phyloP scores from a whole-genome alignment of 1,140 invertebrate genomes.

The Leucophenga varia region DNA sequence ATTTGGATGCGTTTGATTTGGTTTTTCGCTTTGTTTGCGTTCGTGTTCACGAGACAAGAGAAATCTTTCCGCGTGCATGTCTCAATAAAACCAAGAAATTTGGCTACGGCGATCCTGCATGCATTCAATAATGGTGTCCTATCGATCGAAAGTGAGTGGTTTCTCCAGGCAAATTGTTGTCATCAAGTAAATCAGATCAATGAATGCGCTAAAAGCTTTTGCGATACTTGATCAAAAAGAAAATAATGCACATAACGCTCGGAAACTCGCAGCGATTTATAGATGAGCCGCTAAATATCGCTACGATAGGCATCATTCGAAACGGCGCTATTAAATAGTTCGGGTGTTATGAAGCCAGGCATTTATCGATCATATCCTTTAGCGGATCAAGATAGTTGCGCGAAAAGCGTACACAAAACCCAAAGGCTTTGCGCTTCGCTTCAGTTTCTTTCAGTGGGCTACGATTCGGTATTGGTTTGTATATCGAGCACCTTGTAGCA shows the following conservation, averaged over 20 bases:
- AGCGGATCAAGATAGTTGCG: slow-evolving; percentile 15
- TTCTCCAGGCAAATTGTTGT: slow-evolving; percentile 12
- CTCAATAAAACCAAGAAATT: slow-evolving; percentile 11
- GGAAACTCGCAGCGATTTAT: slow-evolving; percentile 11
- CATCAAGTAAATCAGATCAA: slow-evolving; percentile 3
- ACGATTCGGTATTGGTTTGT: slow-evolving; percentile 4
- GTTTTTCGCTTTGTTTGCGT: too few relatives aligned
- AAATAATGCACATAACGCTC: slow-evolving; percentile 11
- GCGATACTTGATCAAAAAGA: slow-evolving; percentile 11
- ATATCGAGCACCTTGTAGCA: slow-evolving; percentile 7
- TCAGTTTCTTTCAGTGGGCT: slow-evolving; percentile 7
- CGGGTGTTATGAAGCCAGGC: neutral
- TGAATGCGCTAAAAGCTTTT: slow-evolving; percentile 10
- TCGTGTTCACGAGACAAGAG: neutral
- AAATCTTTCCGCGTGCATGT: slow-evolving; percentile 6
- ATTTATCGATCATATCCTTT: slow-evolving; percentile 12
- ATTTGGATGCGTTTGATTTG: too few relatives aligned
- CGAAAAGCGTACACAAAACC: slow-evolving; percentile 13
- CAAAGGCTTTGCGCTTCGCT: slow-evolving; percentile 14
- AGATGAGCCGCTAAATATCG: slow-evolving; percentile 7
- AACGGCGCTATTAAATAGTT: slow-evolving; percentile 8
- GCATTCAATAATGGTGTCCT: slow-evolving; percentile 11
- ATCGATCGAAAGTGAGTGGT: slow-evolving; percentile 5
- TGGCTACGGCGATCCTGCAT: slow-evolving; percentile 6
- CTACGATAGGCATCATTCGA: slow-evolving; percentile 9